Percentiles rank a stretch among this genome's conserved stretches.
phyloP scores from a whole-genome alignment of 1,140 invertebrate species.

The Camponotus vicinus region DNA sequence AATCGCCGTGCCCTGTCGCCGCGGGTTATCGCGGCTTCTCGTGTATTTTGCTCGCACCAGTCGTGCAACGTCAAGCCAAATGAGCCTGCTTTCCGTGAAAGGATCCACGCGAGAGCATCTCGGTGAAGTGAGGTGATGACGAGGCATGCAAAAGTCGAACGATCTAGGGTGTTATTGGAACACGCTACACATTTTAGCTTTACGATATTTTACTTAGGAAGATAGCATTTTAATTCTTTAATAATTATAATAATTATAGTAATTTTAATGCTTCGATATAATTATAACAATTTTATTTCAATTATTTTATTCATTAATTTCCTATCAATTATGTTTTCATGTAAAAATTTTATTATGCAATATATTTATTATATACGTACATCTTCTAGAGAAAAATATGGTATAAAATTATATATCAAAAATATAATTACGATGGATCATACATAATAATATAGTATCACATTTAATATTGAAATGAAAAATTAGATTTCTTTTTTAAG shows the following conservation, averaged over 20 bases:
- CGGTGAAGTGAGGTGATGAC: conserved; percentile 12
- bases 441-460: background rate
- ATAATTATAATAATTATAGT: background rate
- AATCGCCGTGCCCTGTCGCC: conserved; percentile 70
- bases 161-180: background rate
- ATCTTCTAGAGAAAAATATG: background rate
- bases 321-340: background rate
- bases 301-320: conserved; percentile 1
- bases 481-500: background rate
- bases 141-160: background rate
- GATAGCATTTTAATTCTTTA: background rate
- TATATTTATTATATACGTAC: background rate
- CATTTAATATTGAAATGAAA: background rate
- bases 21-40: conserved; percentile 55
- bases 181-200: background rate
- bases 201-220: background rate
- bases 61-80: conserved; percentile 52
- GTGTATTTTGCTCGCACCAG: conserved; percentile 31
- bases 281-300: background rate
- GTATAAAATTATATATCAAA: no score
- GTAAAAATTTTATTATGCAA: background rate
- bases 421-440: background rate
- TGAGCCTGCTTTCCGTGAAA: conserved; percentile 46
- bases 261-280: background rate
- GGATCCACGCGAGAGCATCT: conserved; percentile 18